Evolutionary conservation across 2,797 vertebrate species (phyloP), one percentile per base, ranked within the genome.

Genomic region (Parauchenoglanis punctatus): DNA sequence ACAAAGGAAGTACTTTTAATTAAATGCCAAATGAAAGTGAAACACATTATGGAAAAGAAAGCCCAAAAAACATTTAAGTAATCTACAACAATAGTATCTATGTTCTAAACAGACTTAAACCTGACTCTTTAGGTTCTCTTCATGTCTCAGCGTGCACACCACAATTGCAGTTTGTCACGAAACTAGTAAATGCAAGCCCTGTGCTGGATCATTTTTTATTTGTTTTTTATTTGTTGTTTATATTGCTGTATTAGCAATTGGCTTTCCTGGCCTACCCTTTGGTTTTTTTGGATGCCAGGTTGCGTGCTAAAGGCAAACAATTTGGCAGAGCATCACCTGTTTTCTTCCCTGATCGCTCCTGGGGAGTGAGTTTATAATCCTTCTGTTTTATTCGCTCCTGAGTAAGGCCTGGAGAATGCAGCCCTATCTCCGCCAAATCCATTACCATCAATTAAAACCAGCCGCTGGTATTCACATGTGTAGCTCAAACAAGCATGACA

Each of bases 301-400:
- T 92, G 95, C 93, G 93, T 95, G 94, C 93, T 93, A 94, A 92
- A 89, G 89, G 68, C 91, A 88, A 93, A 91, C 84, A 82, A 83
- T 89, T 91, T 95, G 94, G 95, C 94, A 95, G 18, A 80, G 91
- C 88, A 90, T 95, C 92, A 95, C 94, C 93, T 95, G 94, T 95
- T 96, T 95, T 94, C 93, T 93, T 92, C 92, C 84, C 90, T 94
- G 94, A 95, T 94, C 94, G 91, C 91, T 93, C 94, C 93, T 93
- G 94, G 93, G 93, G 91, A 92, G 92, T 81, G 83, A 88, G 92
- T 95, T 96, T 95, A 94, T 93, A 95, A 95, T 94, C 93, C 91
- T 91, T 94, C 92, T 92, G 90, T 94, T 96, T 96, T 95, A 96
- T 94, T 90, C 91, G 93, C 91, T 93, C 92, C 93, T 96, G 93